Evolutionary conservation across 2,797 vertebrate species (phyloP).

Genomic region (Yasuhikotakia modesta): DNA sequence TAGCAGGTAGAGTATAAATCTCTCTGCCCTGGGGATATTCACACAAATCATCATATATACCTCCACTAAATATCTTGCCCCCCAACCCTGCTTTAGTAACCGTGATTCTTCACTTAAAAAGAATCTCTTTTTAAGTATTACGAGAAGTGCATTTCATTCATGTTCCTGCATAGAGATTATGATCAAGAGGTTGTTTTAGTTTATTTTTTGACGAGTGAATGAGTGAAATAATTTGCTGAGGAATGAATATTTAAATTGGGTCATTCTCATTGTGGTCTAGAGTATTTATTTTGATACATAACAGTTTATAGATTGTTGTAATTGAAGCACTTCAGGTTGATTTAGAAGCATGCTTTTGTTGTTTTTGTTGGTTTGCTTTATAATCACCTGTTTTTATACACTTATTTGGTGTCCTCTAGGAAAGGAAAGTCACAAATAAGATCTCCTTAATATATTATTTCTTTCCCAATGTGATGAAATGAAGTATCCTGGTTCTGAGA

Average conservation of each 20-base stretch:
- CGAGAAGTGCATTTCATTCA: constrained; percentile 54
- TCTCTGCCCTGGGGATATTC: constrained; percentile 59
- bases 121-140: constrained; percentile 68
- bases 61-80: constrained; percentile 53
- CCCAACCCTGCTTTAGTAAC: constrained; percentile 51
- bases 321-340: constrained; percentile 33
- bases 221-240: not conserved
- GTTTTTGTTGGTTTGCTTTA: constrained; percentile 5
- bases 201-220: not conserved
- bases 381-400: constrained; percentile 17
- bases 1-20: constrained; percentile 91
- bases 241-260: not conserved
- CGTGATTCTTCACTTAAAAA: constrained; percentile 70
- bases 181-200: constrained; percentile 47
- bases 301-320: constrained; percentile 16
- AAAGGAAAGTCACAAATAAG: not conserved
- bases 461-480: not conserved
- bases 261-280: constrained; percentile 7
- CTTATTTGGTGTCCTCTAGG: not conserved
- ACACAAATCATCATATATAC: constrained; percentile 47
- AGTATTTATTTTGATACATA: constrained; percentile 1
- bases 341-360: constrained; percentile 27
- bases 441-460: not conserved
- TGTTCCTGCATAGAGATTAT: constrained; percentile 50
- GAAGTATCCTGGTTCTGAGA: too few species aligned